phyloP scores from a whole-genome alignment of 1,140 invertebrate genomes.

The Drosophila jambulina region DNA sequence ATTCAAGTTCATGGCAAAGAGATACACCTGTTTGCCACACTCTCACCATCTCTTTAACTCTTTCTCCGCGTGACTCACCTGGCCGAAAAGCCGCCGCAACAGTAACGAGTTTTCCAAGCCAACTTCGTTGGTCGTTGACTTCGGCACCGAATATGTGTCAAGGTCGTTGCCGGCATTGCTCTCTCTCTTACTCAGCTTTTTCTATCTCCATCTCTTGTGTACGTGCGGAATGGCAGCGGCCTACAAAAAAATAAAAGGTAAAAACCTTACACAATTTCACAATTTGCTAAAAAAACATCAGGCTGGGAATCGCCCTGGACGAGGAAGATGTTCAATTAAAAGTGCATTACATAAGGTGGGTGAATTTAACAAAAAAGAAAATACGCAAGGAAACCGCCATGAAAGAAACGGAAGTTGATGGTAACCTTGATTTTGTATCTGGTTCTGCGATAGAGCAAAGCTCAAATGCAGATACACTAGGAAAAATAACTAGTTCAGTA shows the following conservation, averaged over 20 bases:
- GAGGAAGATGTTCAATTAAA: constrained; percentile 52
- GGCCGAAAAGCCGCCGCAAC: constrained; percentile 20
- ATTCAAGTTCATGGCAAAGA: constrained; percentile 40
- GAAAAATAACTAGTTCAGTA: background rate
- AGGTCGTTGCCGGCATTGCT: constrained; percentile 51
- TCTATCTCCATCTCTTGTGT: constrained; percentile 34
- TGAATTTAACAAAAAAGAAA: constrained; percentile 19
- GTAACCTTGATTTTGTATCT: constrained; percentile 41
- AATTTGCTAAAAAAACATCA: constrained; percentile 33
- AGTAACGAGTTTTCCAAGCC: constrained; percentile 43
- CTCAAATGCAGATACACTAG: constrained; percentile 26
- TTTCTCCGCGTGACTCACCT: constrained; percentile 32
- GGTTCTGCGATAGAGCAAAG: constrained; percentile 19
- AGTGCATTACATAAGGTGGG: constrained; percentile 54
- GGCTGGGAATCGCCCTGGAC: constrained; percentile 12
- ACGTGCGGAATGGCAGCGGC: constrained; percentile 53
- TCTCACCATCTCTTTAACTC: constrained; percentile 16
- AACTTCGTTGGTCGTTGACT: constrained; percentile 48
- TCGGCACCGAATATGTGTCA: constrained; percentile 58
- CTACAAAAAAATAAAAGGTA: constrained; percentile 13
- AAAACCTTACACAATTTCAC: constrained; percentile 50
- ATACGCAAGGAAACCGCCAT: background rate
- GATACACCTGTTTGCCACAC: constrained; percentile 7
- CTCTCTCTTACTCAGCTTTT: constrained; percentile 13
- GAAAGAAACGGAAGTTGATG: constrained; percentile 38